phyloP scores from a whole-genome alignment of 2,113 vertebrate species.

The Asarcornis scutulata region DNA sequence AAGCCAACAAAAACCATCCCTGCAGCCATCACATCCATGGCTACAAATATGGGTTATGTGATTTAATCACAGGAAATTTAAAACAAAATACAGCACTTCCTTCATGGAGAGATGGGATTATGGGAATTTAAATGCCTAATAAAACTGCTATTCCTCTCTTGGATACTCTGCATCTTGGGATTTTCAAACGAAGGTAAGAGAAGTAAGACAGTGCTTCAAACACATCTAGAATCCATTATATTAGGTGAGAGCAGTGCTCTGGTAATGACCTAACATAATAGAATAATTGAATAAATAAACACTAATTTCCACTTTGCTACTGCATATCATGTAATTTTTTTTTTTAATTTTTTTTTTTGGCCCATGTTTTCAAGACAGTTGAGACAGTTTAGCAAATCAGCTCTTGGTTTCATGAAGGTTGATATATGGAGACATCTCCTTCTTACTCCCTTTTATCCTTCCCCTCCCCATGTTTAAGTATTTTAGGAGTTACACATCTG shows the following conservation, averaged over 20 bases:
- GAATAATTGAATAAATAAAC: background rate
- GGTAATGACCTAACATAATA: background rate
- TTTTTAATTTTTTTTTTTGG: background rate
- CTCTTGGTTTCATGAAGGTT: background rate
- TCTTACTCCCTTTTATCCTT: background rate
- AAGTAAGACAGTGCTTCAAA: background rate
- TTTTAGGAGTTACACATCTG: background rate
- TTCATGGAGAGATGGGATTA: background rate
- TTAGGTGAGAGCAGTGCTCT: background rate
- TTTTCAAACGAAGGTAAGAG: background rate
- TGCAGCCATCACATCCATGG: background rate
- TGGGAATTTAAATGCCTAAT: background rate
- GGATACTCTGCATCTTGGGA: background rate
- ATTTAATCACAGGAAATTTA: background rate
- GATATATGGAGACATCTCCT: background rate
- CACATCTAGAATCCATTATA: background rate
- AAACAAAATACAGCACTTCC: background rate
- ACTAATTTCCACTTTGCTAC: background rate
- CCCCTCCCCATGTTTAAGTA: background rate
- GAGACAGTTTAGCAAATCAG: background rate
- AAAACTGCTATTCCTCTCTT: background rate
- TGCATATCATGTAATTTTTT: background rate
- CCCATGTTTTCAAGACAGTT: background rate
- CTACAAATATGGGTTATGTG: background rate
- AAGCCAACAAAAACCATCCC: conserved; percentile 35